These are phyloP conservation scores for Mactra quadrangularis DNA, from an alignment of 1,140 invertebrate species.

Conservation along the genomic window DNA sequence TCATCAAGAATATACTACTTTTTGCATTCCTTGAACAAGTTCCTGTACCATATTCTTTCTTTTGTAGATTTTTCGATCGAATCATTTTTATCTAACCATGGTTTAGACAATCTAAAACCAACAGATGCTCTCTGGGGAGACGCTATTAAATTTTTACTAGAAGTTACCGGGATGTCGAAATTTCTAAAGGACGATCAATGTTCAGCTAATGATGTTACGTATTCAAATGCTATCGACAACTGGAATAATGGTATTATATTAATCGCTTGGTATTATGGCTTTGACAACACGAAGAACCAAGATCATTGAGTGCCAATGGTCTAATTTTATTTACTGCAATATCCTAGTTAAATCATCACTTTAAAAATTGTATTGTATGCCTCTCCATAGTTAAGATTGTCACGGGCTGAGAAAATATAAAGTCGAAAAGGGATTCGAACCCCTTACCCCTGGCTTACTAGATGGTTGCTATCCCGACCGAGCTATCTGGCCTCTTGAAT, in stretches of 20 bases:
- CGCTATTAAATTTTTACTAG: conserved; percentile 12
- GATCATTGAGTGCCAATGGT: neutral
- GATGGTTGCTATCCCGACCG: too few relatives aligned
- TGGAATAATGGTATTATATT: conserved; percentile 37
- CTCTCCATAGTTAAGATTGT: neutral
- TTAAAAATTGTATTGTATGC: too few relatives aligned
- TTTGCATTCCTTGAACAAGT: neutral
- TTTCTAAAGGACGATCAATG: conserved; percentile 4
- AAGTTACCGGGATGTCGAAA: neutral
- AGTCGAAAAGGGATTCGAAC: too few relatives aligned
- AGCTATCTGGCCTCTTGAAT: too few relatives aligned
- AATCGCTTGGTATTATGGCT: neutral
- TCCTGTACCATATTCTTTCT: neutral
- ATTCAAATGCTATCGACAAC: neutral
- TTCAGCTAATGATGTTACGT: neutral
- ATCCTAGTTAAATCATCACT: too few relatives aligned
- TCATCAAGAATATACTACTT: neutral
- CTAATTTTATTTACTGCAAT: neutral
- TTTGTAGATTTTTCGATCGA: conserved; percentile 16
- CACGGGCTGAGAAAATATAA: neutral
- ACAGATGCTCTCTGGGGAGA: conserved; percentile 1
- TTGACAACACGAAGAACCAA: neutral
- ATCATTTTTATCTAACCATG: conserved; percentile 5
- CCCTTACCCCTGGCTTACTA: too few relatives aligned
- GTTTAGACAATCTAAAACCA: neutral